Evolutionary conservation across 2,888 invertebrate species (phyloP).

Genomic region (Leucophora obtusa): DNA sequence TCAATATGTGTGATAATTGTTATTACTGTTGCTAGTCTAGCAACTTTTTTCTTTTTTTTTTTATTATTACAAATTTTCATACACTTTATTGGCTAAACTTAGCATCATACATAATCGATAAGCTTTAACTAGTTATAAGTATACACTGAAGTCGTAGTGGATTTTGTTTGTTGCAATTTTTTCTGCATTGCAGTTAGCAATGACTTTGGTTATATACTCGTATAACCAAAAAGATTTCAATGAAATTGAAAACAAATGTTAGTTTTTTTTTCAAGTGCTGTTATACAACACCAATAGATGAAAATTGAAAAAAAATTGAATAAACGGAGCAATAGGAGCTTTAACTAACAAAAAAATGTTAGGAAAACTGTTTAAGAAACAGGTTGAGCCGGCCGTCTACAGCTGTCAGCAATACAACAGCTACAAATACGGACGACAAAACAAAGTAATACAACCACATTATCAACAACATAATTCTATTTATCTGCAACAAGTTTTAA

Average conservation of each 20-base stretch:
- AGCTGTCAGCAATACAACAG: conserved; percentile 55
- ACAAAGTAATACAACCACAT: conserved; percentile 33
- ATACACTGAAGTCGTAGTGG: conserved; percentile 11
- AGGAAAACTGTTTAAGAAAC: conserved; percentile 56
- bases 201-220: conserved; percentile 46
- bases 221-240: conserved; percentile 49
- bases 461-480: conserved; percentile 51
- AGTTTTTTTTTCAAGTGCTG: conserved; percentile 42
- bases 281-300: conserved; percentile 50
- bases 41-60: not conserved
- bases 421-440: conserved; percentile 50
- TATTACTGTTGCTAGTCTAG: conserved; percentile 2
- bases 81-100: not conserved
- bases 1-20: conserved; percentile 41
- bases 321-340: conserved; percentile 43
- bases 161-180: not conserved
- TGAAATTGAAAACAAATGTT: conserved; percentile 63
- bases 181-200: conserved; percentile 36
- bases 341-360: conserved; percentile 24
- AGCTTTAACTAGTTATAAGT: conserved; percentile 48
- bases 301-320: conserved; percentile 31
- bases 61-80: not conserved
- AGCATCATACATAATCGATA: conserved; percentile 27
- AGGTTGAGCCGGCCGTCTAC: conserved; percentile 61
- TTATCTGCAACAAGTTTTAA: conserved; percentile 6